phyloP scores from a whole-genome alignment of 2,797 vertebrate genomes.

The Pseudopleuronectes americanus region DNA sequence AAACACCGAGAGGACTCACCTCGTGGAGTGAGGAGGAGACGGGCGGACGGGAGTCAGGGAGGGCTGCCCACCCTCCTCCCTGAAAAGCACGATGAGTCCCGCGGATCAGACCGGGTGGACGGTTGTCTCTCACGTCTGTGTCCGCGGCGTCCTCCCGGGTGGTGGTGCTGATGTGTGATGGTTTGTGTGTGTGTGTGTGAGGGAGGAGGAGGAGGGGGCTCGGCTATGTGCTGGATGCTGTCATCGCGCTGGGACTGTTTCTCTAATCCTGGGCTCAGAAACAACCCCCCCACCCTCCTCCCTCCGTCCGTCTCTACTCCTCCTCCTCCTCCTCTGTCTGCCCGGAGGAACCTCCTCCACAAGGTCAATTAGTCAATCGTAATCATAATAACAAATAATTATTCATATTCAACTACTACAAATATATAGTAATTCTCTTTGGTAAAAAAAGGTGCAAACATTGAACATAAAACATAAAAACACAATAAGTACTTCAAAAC shows the following conservation, averaged over 20 bases:
- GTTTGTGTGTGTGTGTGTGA: conserved; percentile 24
- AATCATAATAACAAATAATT: neutral
- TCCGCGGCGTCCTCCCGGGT: conserved; percentile 64
- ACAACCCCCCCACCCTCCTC: conserved; percentile 67
- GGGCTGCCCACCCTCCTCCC: conserved; percentile 21
- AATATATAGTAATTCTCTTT: too few species aligned
- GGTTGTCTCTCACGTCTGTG: conserved; percentile 37
- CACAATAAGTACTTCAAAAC: too few species aligned
- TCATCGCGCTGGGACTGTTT: conserved; percentile 79
- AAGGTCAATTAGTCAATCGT: conserved; percentile 62
- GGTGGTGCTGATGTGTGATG: conserved; percentile 55
- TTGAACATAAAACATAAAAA: too few species aligned
- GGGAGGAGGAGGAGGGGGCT: conserved; percentile 26
- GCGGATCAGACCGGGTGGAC: conserved; percentile 7
- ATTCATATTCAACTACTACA: neutral
- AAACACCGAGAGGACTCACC: conserved; percentile 80
- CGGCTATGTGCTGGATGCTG: conserved; percentile 83
- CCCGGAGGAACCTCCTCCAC: conserved; percentile 52
- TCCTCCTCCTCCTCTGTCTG: conserved; percentile 61
- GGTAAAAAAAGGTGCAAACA: too few species aligned
- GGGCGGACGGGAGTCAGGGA: conserved; percentile 55
- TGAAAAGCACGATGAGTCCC: neutral
- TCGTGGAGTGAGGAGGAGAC: conserved; percentile 75
- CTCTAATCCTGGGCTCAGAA: conserved; percentile 82
- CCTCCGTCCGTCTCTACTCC: conserved; percentile 37